These are phyloP conservation scores for Psylliodes chrysocephalus DNA, from an alignment of 2,888 invertebrate species.

Conservation along the genomic window DNA sequence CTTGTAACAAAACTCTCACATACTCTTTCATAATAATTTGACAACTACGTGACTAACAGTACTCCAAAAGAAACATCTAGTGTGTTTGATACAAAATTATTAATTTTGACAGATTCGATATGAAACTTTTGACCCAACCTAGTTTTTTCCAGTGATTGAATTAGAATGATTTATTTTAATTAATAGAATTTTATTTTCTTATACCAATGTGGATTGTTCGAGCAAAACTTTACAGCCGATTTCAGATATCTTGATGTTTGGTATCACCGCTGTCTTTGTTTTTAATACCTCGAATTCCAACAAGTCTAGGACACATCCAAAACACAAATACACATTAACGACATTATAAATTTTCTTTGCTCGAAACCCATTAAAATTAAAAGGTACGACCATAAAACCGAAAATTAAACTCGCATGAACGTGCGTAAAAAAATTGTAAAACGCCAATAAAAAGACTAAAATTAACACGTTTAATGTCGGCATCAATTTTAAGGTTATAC, in stretches of 20 bases:
- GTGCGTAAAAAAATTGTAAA: constrained; percentile 30
- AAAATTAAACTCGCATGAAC: constrained; percentile 25
- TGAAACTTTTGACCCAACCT: too few species aligned
- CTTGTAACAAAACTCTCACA: too few species aligned
- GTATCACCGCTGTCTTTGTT: neutral
- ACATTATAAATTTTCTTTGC: constrained; percentile 37
- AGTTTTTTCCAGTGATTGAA: too few species aligned
- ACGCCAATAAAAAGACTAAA: constrained; percentile 38
- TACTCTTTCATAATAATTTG: too few species aligned
- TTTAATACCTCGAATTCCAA: constrained; percentile 18
- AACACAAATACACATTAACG: constrained; percentile 34
- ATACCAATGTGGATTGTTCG: too few species aligned
- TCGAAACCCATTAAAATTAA: constrained; percentile 38
- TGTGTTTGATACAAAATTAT: too few species aligned
- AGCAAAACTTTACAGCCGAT: too few species aligned
- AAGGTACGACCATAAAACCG: constrained; percentile 38
- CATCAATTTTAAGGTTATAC: constrained; percentile 34
- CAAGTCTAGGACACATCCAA: constrained; percentile 14
- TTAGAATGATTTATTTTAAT: too few species aligned
- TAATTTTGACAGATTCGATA: too few species aligned
- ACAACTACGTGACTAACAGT: too few species aligned
- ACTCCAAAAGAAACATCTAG: too few species aligned
- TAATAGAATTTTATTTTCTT: too few species aligned
- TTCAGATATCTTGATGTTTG: neutral
- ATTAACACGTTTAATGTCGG: constrained; percentile 32